Percentiles rank a stretch among this genome's conserved stretches.
These are phyloP conservation scores for Drosophila falleni DNA, from an alignment of 2,888 invertebrate genomes.

Conservation along the genomic window DNA sequence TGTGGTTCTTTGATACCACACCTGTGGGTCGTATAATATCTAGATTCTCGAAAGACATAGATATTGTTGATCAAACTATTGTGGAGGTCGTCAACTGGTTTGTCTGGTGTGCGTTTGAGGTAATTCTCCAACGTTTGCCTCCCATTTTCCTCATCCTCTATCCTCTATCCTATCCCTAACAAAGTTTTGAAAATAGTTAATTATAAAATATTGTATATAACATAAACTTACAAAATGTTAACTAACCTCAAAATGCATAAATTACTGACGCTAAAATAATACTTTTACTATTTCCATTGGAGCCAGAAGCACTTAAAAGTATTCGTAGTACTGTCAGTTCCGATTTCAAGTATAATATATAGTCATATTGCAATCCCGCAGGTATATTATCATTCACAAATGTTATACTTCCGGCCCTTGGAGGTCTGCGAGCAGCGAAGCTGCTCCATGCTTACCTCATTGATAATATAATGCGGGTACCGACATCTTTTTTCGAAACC, in stretches of 20 bases:
- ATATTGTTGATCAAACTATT: conserved; percentile 85
- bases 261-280: neutral
- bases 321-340: neutral
- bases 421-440: conserved; percentile 83
- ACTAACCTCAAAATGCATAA: conserved; percentile 8
- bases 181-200: neutral
- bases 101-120: conserved; percentile 87
- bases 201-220: conserved; percentile 60
- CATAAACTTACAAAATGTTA: conserved; percentile 3
- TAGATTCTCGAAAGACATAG: conserved; percentile 86
- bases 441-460: conserved; percentile 86
- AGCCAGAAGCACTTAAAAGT: conserved; percentile 1
- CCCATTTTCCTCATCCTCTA: neutral
- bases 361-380: conserved; percentile 14
- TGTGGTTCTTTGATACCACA: conserved; percentile 88
- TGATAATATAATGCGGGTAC: conserved; percentile 86
- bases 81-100: conserved; percentile 87
- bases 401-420: conserved; percentile 78
- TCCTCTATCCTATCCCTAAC: neutral
- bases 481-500: conserved; percentile 88
- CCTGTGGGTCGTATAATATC: conserved; percentile 88
- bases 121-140: conserved; percentile 72
- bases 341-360: neutral
- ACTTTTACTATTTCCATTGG: neutral
- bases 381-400: conserved; percentile 19